Evolutionary conservation across 1,140 invertebrate genomes (phyloP).

Genomic region (Apis mellifera): DNA sequence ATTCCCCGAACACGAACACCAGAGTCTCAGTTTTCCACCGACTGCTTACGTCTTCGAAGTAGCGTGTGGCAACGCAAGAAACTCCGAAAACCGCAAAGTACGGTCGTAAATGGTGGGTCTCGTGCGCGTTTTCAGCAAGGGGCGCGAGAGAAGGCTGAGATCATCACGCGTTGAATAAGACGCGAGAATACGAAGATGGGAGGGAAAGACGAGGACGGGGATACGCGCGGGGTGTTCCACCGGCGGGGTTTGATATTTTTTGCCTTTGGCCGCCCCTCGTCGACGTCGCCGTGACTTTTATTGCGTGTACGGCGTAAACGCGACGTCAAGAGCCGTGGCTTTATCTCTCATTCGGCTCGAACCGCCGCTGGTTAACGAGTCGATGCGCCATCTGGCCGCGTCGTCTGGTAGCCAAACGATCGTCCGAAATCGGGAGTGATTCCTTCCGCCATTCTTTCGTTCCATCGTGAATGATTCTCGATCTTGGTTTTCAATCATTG

Average conservation of each 20-base stretch:
- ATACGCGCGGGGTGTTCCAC: slow-evolving; percentile 10
- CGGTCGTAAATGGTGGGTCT: slow-evolving; percentile 68
- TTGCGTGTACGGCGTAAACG: slow-evolving; percentile 72
- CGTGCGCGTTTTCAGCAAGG: slow-evolving; percentile 56
- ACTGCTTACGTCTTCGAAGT: too few relatives aligned
- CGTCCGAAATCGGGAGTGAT: too few relatives aligned
- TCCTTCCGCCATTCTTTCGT: neutral
- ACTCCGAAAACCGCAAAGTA: slow-evolving; percentile 77
- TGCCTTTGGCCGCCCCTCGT: slow-evolving; percentile 60
- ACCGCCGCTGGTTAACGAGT: slow-evolving; percentile 41
- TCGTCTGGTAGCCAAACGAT: slow-evolving; percentile 12
- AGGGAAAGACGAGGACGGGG: slow-evolving; percentile 8
- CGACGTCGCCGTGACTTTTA: slow-evolving; percentile 70
- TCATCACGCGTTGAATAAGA: slow-evolving; percentile 5
- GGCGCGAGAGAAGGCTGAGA: slow-evolving; percentile 33
- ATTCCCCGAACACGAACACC: neutral
- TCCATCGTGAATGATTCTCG: too few relatives aligned
- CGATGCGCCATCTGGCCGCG: slow-evolving; percentile 45
- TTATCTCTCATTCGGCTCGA: slow-evolving; percentile 61
- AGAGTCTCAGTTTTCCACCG: neutral
- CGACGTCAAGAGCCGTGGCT: slow-evolving; percentile 53
- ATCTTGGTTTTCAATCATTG: too few relatives aligned
- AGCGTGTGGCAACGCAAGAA: slow-evolving; percentile 55
- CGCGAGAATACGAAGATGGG: neutral
- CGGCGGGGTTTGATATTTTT: slow-evolving; percentile 57